Conservation (phyloP, 2,113 vertebrate genomes). For the Chloropsis hardwickii region DNA sequence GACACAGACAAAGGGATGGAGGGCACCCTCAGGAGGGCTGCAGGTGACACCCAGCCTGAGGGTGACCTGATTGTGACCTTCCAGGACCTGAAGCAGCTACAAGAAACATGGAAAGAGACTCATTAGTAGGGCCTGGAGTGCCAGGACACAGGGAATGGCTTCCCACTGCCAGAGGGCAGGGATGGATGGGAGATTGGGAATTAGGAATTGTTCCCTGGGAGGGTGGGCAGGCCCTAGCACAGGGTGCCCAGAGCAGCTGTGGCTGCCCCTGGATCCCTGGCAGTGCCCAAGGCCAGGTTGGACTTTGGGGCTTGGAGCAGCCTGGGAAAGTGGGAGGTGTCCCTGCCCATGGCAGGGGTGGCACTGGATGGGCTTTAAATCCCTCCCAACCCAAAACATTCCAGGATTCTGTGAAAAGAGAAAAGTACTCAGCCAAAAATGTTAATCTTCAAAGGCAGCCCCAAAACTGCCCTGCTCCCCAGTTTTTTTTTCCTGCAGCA, state of each 20-base stretch:
- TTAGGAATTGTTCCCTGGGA: not conserved
- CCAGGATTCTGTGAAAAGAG: not conserved
- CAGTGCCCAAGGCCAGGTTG: not conserved
- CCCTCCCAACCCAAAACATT: not conserved
- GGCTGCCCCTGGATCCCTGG: not conserved
- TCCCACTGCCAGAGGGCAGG: not conserved
- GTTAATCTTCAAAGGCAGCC: not conserved
- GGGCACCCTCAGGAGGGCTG: not conserved
- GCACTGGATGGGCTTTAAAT: accelerated
- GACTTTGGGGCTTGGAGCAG: not conserved
- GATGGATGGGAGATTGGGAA: accelerated
- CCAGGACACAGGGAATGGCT: accelerated
- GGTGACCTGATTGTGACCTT: not conserved
- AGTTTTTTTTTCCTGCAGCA: not conserved
- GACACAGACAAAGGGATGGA: not conserved
- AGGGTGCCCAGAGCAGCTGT: not conserved
- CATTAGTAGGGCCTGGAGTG: accelerated
- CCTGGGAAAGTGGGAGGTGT: not conserved
- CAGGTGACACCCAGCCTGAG: accelerated
- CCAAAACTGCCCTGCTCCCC: not conserved
- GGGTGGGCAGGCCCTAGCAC: not conserved
- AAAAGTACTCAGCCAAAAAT: not conserved
- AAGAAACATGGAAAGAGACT: not conserved
- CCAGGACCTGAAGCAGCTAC: accelerated
- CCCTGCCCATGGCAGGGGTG: not conserved